Conservation (phyloP, 2,113 vertebrate genomes). For the Trematocara zebra region DNA sequence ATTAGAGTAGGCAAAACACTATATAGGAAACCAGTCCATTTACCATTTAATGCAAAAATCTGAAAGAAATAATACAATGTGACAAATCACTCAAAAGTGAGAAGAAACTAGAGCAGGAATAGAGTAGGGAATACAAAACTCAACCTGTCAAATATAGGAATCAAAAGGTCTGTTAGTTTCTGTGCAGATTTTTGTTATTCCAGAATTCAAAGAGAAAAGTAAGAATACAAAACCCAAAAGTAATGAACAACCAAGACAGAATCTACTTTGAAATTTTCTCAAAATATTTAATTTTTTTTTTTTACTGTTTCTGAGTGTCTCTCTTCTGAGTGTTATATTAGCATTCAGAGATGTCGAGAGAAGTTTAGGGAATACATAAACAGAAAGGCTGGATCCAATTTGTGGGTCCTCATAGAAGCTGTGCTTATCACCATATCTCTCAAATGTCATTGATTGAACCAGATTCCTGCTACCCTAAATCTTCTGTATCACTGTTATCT, state of each 20-base stretch:
- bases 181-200: neutral
- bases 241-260: neutral
- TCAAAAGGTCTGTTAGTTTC: neutral
- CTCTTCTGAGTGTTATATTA: neutral
- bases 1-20: neutral
- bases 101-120: neutral
- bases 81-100: neutral
- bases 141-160: neutral
- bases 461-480: neutral
- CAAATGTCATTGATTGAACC: neutral
- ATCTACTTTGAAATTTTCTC: neutral
- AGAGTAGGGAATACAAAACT: neutral
- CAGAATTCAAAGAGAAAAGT: neutral
- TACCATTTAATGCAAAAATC: neutral
- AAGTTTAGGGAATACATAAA: neutral
- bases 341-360: neutral
- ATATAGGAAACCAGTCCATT: neutral
- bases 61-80: neutral
- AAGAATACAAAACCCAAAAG: neutral
- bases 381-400: neutral
- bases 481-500: neutral
- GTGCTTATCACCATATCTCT: neutral
- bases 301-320: neutral
- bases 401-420: neutral
- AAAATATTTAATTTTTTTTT: neutral